Base-by-base conservation (phyloP, 2,888 invertebrate genomes). In the Xestia c-nigrum region DNA sequence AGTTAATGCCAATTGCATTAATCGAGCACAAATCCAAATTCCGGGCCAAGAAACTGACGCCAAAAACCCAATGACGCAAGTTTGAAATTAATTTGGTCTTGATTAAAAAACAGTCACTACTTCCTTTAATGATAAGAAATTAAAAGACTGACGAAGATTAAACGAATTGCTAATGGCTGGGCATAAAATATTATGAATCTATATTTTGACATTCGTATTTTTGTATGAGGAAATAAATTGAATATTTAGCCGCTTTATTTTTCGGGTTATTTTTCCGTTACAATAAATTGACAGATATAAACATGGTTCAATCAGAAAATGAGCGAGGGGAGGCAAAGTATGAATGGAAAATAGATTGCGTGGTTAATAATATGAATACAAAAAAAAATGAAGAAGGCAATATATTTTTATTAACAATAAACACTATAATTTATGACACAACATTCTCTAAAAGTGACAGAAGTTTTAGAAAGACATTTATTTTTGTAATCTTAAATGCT, bases 121-220 rank as follows among this genome's bases (percentile, higher is more conserved):
- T 57, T 57, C 24, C 21, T 24, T 24, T 24, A 14, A 47, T n/a
- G n/a, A n/a, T n/a, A n/a, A 68, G 12, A 52, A 63, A 74, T 69
- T 74, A 64, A 81, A 83, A 69, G 21, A 64, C 46, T 66, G 43
- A 74, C 59, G 38, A 43, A 66, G 64, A 80, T 78, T 81, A 68
- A 69, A 67, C 12, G 5, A 59, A 77, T 72, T 61, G 52, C n/a
- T 64, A 61, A 57, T 21, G 3, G 43, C 46, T 40, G 59, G 43
- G 74, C 61, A 47, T 65, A 65, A 67, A 75, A 67, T 40, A 21
- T 5, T n/a, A 40, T 19, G 2, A 3, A 10, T 31, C 46, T 38
- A 14, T 73, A 69, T 74, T 69, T 64, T 72, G 59, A 47, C 24
- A 10, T 14, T 46, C 38, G 6, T 55, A 55, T 64, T 75, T 76